Percentiles rank a stretch among this genome's conserved stretches.
These are phyloP conservation scores for Hyphantria cunea DNA, from an alignment of 1,140 invertebrate genomes.

Conservation along the genomic window DNA sequence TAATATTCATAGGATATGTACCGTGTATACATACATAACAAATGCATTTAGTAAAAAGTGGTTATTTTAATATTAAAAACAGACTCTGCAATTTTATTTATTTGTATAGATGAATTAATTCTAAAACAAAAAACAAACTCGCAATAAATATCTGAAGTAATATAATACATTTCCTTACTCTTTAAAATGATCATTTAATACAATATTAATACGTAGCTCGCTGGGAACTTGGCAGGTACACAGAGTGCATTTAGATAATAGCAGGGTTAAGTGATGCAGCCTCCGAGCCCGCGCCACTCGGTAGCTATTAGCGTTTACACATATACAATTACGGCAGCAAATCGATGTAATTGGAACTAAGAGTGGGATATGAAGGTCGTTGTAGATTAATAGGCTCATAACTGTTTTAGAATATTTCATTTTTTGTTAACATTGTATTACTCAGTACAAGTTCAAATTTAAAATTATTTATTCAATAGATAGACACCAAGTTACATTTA, in stretches of 20 bases:
- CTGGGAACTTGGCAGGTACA: slow-evolving; percentile 31
- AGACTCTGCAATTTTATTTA: too few species aligned
- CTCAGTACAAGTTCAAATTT: too few species aligned
- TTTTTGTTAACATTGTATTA: neutral
- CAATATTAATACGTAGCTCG: slow-evolving; percentile 5
- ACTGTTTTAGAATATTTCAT: neutral
- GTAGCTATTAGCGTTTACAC: slow-evolving; percentile 45
- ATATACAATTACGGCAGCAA: slow-evolving; percentile 28
- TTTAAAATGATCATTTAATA: too few species aligned
- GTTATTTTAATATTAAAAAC: too few species aligned
- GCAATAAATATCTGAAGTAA: too few species aligned
- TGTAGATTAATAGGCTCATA: neutral
- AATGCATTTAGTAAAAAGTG: too few species aligned
- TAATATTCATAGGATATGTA: too few species aligned
- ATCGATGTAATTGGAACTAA: slow-evolving; percentile 28
- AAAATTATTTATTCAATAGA: too few species aligned
- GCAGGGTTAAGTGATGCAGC: slow-evolving; percentile 45
- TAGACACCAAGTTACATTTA: too few species aligned
- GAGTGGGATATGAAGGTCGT: slow-evolving; percentile 11
- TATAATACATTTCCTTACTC: too few species aligned
- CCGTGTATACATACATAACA: too few species aligned
- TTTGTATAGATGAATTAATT: slow-evolving; percentile 3
- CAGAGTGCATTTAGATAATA: slow-evolving; percentile 44
- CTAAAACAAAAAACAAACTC: too few species aligned
- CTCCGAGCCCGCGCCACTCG: slow-evolving; percentile 31